Conservation (phyloP, 2,888 invertebrate species). For the Melipona bicolor region DNA sequence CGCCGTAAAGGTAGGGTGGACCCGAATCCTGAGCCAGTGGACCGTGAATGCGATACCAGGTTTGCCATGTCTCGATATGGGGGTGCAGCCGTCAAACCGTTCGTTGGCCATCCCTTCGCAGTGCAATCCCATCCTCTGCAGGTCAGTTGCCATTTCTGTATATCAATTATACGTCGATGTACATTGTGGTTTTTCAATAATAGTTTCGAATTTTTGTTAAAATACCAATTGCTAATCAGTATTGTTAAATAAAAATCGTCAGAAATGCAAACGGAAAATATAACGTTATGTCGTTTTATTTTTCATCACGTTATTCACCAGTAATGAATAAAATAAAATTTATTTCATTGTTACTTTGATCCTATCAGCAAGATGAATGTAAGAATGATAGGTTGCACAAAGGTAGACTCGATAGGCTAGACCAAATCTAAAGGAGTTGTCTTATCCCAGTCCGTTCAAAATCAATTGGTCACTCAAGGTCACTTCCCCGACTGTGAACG, state of each 20-base stretch:
- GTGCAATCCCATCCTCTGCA: conserved; percentile 63
- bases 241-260: not conserved
- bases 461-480: conserved; percentile 24
- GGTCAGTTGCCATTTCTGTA: conserved; percentile 76
- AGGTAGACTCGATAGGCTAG: not conserved
- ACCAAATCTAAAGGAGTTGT: not conserved
- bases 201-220: not conserved
- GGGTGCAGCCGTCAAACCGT: conserved; percentile 73
- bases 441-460: not conserved
- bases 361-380: not conserved
- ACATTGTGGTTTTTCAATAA: conserved; percentile 10
- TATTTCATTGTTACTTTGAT: not conserved
- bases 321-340: not conserved
- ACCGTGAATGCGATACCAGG: conserved; percentile 82
- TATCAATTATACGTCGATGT: conserved; percentile 77
- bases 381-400: not conserved
- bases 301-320: not conserved
- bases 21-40: conserved; percentile 77
- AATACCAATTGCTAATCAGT: not conserved
- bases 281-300: not conserved
- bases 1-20: conserved; percentile 57
- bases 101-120: conserved; percentile 68
- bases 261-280: not conserved
- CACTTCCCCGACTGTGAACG: conserved; percentile 5
- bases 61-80: conserved; percentile 73